Base-by-base conservation (phyloP, 2,888 invertebrate genomes). In the Junonia oenone region DNA sequence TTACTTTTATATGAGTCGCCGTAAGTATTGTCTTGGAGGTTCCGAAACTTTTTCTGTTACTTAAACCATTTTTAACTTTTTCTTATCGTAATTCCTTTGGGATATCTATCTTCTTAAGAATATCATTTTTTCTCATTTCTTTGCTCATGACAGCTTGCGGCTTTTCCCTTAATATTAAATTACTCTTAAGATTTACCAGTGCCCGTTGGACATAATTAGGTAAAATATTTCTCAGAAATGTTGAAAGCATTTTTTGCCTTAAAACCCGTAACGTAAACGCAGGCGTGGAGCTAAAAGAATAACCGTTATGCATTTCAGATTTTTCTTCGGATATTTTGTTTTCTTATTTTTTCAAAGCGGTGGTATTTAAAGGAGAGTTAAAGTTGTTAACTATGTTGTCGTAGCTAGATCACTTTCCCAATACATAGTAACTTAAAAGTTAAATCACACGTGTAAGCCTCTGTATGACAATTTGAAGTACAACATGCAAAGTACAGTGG, bases 101-200 rank as follows among this genome's bases (percentile, higher is more conserved):
- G 11, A 40, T 19, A 40, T 40, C 19, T 19, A 11, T 40, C 4
- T 40, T 19, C 0, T 40, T 40, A 40, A 11, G n/a, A 40, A 19
- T 19, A 19, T 40, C 35, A 38, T 45, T 45, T 46, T 37, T 46
- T 50, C 45, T 47, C 35, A 15, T 53, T 49, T 35, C 45, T 53
- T 37, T 49, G 51, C 38, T 51, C 46, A 22, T 45, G 51, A 37
- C 55, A 49, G 50, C 35, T 33, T 35, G 29, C 64, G 54, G 58
- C 62, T 54, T 57, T 55, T 26, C 43, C 13, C 13, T 62, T 63
- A 65, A 68, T 69, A 73, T 71, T 68, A 68, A 69, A 72, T 71
- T 72, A 70, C 66, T 65, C 43, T 57, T 56, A 61, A 71, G 68
- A 72, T 68, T 72, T 67, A 68, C 66, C 56, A 63, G 58, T 56